A percentile compares a stretch with the other conserved stretches of the same genome.
Evolutionary conservation across 2,113 vertebrate species (phyloP).

Genomic region (Sapajus apella): DNA sequence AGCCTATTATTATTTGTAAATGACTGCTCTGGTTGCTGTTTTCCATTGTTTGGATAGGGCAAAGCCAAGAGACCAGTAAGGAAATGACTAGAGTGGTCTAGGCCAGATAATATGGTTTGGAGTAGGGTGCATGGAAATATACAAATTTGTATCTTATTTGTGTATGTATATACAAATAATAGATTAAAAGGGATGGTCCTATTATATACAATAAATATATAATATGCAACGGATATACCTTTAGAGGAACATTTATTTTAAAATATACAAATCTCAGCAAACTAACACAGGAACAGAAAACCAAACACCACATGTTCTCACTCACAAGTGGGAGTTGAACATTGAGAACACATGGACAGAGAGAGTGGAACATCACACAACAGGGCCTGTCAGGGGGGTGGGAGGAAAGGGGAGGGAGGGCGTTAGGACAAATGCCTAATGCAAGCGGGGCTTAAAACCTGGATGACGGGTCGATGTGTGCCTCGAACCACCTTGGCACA

Average conservation of each 20-base stretch:
- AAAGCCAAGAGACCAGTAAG: conserved; percentile 21
- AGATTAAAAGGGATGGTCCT: not conserved
- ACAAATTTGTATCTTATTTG: not conserved
- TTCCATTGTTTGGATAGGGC: conserved; percentile 24
- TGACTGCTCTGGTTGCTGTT: not conserved
- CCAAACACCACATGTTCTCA: too few species aligned
- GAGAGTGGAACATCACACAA: too few species aligned
- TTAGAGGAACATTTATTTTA: not conserved
- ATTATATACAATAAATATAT: not conserved
- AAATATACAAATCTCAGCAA: not conserved
- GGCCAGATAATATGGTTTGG: not conserved
- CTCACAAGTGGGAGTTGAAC: too few species aligned
- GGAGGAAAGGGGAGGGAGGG: too few species aligned
- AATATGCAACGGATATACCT: not conserved
- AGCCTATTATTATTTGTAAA: not conserved
- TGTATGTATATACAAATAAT: not conserved
- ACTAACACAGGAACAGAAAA: too few species aligned
- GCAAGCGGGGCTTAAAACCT: too few species aligned
- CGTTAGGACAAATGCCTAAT: too few species aligned
- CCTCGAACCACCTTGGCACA: too few species aligned
- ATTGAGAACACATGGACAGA: too few species aligned
- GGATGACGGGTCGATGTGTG: too few species aligned
- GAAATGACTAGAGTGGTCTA: not conserved
- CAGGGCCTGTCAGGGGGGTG: too few species aligned
- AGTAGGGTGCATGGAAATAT: not conserved